Conservation (phyloP, 2,888 invertebrate species). For the Athalia circularis region DNA sequence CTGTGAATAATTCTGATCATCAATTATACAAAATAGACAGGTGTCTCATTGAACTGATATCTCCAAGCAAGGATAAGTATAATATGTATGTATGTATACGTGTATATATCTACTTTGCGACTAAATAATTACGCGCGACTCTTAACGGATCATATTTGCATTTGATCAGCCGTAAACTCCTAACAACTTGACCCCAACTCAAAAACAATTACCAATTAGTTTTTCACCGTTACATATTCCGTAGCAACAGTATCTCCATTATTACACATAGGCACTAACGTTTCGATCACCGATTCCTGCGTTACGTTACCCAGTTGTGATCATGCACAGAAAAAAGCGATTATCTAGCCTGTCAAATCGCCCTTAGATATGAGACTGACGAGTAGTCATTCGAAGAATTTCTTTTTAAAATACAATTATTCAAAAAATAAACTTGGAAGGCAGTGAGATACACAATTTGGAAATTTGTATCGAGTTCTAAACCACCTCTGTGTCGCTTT, state of each 20-base stretch:
- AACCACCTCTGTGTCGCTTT: too few relatives aligned
- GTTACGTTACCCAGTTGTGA: constrained; percentile 17
- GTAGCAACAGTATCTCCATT: constrained; percentile 12
- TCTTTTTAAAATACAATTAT: too few relatives aligned
- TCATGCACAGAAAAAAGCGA: background rate
- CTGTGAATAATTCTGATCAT: constrained; percentile 22
- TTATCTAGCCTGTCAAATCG: too few relatives aligned
- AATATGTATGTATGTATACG: constrained; percentile 5
- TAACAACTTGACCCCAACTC: background rate
- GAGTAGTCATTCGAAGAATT: too few relatives aligned
- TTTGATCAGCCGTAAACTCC: background rate
- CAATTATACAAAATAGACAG: constrained; percentile 38
- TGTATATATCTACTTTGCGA: constrained; percentile 13
- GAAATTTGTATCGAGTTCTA: too few relatives aligned
- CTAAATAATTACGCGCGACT: background rate
- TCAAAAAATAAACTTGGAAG: too few relatives aligned
- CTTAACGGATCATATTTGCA: constrained; percentile 12
- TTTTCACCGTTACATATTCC: constrained; percentile 2
- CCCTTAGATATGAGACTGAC: too few relatives aligned
- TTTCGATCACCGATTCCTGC: constrained; percentile 22
- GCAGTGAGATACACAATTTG: too few relatives aligned
- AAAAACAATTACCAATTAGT: background rate
- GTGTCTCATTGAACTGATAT: constrained; percentile 4
- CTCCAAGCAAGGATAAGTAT: background rate
- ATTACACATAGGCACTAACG: constrained; percentile 38